Conservation (phyloP, 2,888 invertebrate genomes). For the Vandiemenella viatica region DNA sequence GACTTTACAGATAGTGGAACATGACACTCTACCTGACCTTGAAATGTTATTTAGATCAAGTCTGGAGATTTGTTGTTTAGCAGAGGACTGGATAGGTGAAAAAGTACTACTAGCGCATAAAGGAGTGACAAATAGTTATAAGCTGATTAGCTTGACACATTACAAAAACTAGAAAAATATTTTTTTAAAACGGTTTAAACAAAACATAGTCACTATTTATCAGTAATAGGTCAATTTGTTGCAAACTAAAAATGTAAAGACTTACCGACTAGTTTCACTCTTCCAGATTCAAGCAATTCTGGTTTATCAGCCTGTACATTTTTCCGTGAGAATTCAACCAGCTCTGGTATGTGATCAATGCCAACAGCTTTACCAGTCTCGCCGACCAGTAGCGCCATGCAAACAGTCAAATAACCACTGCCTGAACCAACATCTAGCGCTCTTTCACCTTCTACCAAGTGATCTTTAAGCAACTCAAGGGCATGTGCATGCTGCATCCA, state of each 20-base stretch:
- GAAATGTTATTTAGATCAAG: too few species aligned
- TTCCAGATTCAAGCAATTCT: conserved; percentile 47
- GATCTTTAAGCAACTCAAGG: conserved; percentile 65
- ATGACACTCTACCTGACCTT: too few species aligned
- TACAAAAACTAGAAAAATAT: too few species aligned
- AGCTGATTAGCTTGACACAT: too few species aligned
- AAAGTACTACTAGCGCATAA: too few species aligned
- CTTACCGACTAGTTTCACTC: conserved; percentile 55
- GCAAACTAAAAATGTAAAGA: conserved; percentile 5
- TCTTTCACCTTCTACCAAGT: conserved; percentile 56
- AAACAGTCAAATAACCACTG: conserved; percentile 82
- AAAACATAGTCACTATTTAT: too few species aligned
- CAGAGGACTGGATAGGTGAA: too few species aligned
- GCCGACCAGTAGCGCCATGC: conserved; percentile 76
- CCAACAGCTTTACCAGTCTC: conserved; percentile 56
- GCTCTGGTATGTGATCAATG: conserved; percentile 77
- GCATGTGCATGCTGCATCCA: conserved; percentile 71
- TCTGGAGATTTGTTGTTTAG: too few species aligned
- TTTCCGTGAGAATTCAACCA: conserved; percentile 54
- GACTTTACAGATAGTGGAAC: too few species aligned
- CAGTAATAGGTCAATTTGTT: too few species aligned
- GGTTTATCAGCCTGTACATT: conserved; percentile 66
- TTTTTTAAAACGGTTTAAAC: too few species aligned
- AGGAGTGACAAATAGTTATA: too few species aligned
- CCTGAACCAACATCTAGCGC: conserved; percentile 89